Base-by-base conservation (phyloP, 2,113 vertebrate species). In the Ursus arctos region DNA sequence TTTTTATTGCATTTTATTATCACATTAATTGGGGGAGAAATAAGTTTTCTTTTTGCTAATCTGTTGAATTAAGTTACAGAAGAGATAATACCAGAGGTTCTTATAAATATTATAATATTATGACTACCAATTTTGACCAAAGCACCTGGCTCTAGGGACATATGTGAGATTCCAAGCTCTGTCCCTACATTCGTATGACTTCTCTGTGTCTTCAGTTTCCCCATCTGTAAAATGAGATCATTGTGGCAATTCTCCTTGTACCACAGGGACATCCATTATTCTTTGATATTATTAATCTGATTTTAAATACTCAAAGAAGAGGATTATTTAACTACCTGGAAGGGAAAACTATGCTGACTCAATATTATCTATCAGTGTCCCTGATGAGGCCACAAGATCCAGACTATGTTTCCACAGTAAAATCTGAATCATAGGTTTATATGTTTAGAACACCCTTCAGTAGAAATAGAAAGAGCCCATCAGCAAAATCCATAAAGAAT, bases 1-100 rank as follows among this genome's bases (percentile, higher is more conserved):
- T 77, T 89, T 69, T 82, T 53, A 53, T 53, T 83, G 51, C 16
- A 81, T 95, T 86, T 79, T 10, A 61, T 72, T 90, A 61, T 91
- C 95, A 67, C 7, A 43, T 28, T 80, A 79, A 86, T 55, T 82
- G 91, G 31, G 15, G 11, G 13, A 80, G 53, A 77, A 51, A 53
- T 63, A 55, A 47, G n/a, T 31, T 69, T 19, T 79, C 7, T 55
- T 5, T 85, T 90, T 89, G 51, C 9, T 85, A 8, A 65, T 40
- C 51, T 94, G 19, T 24, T 85, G 76, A 77, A 14, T 51, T 51
- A 65, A 80, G 14, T 21, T 53, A 61, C 10, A 43, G 14, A 67
- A 83, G 28, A 65, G 13, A 16, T 21, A 61, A 74, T 12, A 51
- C 33, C 51, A 43, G 22, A 47, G 28, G 11, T 67, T 63, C 9